Percentiles rank a stretch among this genome's conserved stretches.
Conservation (phyloP, 2,797 vertebrate genomes). For the Typhlichthys subterraneus region DNA sequence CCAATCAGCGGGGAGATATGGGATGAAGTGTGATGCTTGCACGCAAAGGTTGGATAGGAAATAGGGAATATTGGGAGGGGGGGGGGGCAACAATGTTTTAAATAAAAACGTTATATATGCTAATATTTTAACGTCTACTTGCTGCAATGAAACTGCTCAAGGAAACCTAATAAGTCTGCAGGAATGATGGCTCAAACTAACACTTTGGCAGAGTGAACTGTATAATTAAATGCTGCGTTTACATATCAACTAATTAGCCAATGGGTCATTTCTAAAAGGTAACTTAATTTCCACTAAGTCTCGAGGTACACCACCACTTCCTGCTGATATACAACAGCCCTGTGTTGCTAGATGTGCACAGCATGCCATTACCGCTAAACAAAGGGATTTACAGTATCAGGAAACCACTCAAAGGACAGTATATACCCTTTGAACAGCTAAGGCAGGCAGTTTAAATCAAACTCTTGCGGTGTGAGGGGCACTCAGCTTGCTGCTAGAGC, state of each 20-base stretch:
- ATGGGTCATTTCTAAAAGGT: background rate
- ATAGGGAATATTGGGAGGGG: slow-evolving; percentile 18
- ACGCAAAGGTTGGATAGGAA: slow-evolving; percentile 39
- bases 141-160: no score
- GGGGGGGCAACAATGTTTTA: slow-evolving; percentile 2
- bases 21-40: slow-evolving; percentile 44
- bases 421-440: background rate
- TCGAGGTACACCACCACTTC: background rate
- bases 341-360: no score
- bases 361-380: no score
- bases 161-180: background rate
- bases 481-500: slow-evolving; percentile 7
- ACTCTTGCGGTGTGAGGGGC: background rate
- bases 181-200: background rate
- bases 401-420: background rate
- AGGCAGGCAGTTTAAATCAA: no score
- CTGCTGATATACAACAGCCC: no score
- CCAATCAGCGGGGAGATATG: slow-evolving; percentile 16
- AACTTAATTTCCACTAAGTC: no score
- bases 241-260: background rate
- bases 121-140: no score
- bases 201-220: background rate
- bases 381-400: no score
- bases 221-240: background rate
- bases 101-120: no score